Evolutionary conservation across 1,140 invertebrate species (phyloP).

Genomic region (Phocides pigmalion): DNA sequence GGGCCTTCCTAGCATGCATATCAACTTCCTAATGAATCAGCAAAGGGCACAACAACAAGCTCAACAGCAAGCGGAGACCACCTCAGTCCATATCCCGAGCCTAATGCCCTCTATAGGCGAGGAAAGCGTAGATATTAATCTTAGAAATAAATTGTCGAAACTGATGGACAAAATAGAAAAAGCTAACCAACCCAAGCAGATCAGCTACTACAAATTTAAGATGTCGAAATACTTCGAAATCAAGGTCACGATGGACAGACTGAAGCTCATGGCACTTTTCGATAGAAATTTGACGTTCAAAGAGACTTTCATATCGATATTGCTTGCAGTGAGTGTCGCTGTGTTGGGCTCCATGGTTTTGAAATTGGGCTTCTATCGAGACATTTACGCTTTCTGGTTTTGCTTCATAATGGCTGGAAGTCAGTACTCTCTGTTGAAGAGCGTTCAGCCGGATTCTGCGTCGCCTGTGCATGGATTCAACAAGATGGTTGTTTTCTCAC

Average conservation of each 20-base stretch:
- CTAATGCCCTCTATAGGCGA: conserved; percentile 75
- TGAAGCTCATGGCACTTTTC: conserved; percentile 95
- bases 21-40: conserved; percentile 76
- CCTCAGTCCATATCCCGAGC: conserved; percentile 61
- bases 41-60: conserved; percentile 64
- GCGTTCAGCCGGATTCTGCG: conserved; percentile 98
- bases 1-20: conserved; percentile 81
- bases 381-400: conserved; percentile 96
- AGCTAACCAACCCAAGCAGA: conserved; percentile 83
- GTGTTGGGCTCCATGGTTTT: conserved; percentile 93
- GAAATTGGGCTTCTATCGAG: conserved; percentile 93
- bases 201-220: conserved; percentile 94
- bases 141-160: conserved; percentile 69
- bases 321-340: conserved; percentile 94
- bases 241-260: conserved; percentile 95
- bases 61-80: conserved; percentile 61
- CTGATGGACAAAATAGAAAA: conserved; percentile 74
- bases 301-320: conserved; percentile 93
- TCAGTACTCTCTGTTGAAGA: conserved; percentile 98
- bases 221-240: conserved; percentile 88
- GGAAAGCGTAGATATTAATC: conserved; percentile 69
- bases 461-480: conserved; percentile 99
- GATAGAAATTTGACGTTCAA: conserved; percentile 95
- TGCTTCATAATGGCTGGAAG: conserved; percentile 98
- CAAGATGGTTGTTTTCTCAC: conserved; percentile 95